A percentile compares a stretch with the other conserved stretches of the same genome.
These are phyloP conservation scores for Brenthis ino DNA, from an alignment of 2,888 invertebrate species.

Conservation along the genomic window DNA sequence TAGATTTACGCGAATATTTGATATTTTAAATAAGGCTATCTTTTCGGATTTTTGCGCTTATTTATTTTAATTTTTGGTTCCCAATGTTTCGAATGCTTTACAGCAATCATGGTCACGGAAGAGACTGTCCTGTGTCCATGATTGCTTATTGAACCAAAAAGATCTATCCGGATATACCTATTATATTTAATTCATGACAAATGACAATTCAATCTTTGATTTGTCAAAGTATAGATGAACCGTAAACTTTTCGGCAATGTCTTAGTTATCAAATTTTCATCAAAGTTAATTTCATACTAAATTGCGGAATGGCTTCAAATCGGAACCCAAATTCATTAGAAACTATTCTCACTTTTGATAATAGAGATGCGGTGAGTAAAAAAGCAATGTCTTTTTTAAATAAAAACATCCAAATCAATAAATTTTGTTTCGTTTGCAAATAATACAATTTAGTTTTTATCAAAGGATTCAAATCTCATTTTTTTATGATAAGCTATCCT, in stretches of 20 bases:
- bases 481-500: no score
- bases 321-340: slow-evolving; percentile 53
- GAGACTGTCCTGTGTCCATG: no score
- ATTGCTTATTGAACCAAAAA: no score
- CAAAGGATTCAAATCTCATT: no score
- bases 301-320: slow-evolving; percentile 30
- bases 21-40: no score
- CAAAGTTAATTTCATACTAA: slow-evolving; percentile 18
- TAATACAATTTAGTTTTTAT: no score
- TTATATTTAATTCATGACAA: not conserved
- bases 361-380: slow-evolving; percentile 58
- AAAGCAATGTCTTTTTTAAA: not conserved
- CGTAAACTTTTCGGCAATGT: not conserved
- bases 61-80: no score
- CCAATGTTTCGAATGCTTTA: no score
- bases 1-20: no score
- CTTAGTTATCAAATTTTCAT: not conserved
- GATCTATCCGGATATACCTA: no score
- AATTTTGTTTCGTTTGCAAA: not conserved
- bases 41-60: no score
- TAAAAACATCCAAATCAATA: not conserved
- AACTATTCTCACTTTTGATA: slow-evolving; percentile 66
- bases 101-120: no score
- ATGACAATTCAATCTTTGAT: not conserved
- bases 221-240: not conserved